Conservation (phyloP, 2,888 invertebrate genomes). For the Byasa hedistus region DNA sequence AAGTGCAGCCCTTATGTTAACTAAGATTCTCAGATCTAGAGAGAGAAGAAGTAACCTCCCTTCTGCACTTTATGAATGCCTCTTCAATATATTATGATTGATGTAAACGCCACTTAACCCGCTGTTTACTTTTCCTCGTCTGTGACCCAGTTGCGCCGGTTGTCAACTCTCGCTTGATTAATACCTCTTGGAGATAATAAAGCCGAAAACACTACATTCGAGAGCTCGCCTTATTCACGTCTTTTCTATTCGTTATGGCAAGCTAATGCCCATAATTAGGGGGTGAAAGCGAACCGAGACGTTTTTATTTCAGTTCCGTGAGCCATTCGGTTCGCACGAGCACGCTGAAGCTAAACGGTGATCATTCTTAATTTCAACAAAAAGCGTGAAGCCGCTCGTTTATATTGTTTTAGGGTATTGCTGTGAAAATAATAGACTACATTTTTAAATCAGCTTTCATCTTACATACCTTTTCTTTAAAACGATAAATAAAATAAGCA, state of each 20-base stretch:
- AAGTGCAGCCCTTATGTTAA: too few species aligned
- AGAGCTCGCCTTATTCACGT: conserved; percentile 15
- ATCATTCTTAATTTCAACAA: conserved; percentile 23
- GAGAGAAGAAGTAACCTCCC: too few species aligned
- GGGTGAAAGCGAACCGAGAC: conserved; percentile 27
- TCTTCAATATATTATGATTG: neutral
- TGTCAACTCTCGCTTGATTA: conserved; percentile 18
- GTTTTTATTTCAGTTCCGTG: conserved; percentile 28
- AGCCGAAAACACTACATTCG: conserved; percentile 12
- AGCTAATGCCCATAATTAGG: conserved; percentile 26
- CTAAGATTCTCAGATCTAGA: too few species aligned
- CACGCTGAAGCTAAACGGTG: conserved; percentile 22
- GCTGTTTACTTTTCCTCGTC: conserved; percentile 13
- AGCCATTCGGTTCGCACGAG: conserved; percentile 30
- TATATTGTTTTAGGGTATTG: conserved; percentile 16
- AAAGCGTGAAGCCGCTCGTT: conserved; percentile 26
- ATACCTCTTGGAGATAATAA: conserved; percentile 18
- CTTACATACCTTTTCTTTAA: neutral
- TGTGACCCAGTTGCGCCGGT: conserved; percentile 18
- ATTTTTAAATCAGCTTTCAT: conserved; percentile 4
- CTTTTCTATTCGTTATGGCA: conserved; percentile 13
- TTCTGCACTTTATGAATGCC: too few species aligned
- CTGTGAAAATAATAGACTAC: conserved; percentile 19
- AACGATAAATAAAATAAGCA: neutral
- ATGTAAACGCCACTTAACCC: conserved; percentile 4